phyloP scores from a whole-genome alignment of 2,797 vertebrate genomes.

The Australoheros facetus region DNA sequence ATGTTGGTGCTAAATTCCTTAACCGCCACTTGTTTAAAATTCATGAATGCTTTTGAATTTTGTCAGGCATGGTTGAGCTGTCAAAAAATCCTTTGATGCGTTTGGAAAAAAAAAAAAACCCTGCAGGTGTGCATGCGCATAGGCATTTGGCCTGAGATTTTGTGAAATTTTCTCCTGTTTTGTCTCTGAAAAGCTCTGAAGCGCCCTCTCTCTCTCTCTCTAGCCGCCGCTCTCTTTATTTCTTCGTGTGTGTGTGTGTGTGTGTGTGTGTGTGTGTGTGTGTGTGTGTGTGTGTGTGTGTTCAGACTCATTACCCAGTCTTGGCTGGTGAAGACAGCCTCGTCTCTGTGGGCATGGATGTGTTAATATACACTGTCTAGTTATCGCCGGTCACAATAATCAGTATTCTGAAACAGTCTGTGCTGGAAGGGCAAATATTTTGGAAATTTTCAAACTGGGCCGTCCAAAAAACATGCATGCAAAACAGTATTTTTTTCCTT shows the following conservation, averaged over 20 bases:
- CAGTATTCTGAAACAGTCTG: constrained; percentile 42
- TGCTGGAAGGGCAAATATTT: constrained; percentile 9
- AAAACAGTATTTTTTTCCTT: background rate
- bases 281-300: background rate
- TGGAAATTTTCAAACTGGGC: background rate
- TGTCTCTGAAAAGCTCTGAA: constrained; percentile 29
- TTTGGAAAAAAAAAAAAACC: background rate
- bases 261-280: background rate
- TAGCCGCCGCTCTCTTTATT: background rate
- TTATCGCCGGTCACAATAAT: constrained; percentile 31
- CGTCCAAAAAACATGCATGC: background rate
- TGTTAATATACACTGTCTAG: constrained; percentile 28
- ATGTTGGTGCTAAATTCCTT: constrained; percentile 71
- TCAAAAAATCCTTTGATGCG: constrained; percentile 52
- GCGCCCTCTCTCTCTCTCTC: background rate
- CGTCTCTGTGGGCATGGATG: constrained; percentile 9
- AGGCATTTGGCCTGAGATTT: constrained; percentile 12
- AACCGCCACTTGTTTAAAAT: constrained; percentile 73
- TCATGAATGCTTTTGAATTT: constrained; percentile 72
- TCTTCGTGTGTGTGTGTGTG: background rate
- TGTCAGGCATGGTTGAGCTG: constrained; percentile 39
- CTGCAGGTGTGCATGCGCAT: constrained; percentile 40
- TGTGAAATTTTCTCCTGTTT: constrained; percentile 19
- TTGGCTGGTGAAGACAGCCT: constrained; percentile 22
- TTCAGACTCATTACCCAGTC: constrained; percentile 33